Conservation (phyloP, 1,140 invertebrate genomes). For the Dreissena polymorpha region DNA sequence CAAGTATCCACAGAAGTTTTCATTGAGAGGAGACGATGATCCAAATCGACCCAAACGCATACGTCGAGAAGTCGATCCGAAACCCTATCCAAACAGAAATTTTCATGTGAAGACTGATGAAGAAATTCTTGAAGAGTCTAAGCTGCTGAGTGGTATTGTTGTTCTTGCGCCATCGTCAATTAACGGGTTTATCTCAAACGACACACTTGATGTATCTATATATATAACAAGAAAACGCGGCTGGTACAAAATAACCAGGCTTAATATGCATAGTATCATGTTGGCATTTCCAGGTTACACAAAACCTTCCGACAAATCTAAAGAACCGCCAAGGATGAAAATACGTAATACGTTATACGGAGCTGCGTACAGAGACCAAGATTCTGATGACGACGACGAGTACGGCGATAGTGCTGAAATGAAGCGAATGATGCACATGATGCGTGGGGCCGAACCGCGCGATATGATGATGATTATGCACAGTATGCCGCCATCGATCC, state of each 20-base stretch:
- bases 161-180: conserved; percentile 23
- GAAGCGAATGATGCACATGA: not conserved
- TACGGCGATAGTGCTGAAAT: not conserved
- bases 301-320: not conserved
- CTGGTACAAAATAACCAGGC: conserved; percentile 23
- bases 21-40: not conserved
- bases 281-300: not conserved
- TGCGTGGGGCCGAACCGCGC: not conserved
- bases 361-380: not conserved
- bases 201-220: not conserved
- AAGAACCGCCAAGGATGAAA: not conserved
- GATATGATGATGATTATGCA: conserved; percentile 41
- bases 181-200: conserved; percentile 2
- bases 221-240: conserved; percentile 12
- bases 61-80: not conserved
- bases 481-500: not conserved
- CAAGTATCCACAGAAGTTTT: not conserved
- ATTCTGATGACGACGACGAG: not conserved
- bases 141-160: conserved; percentile 5
- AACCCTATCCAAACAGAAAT: not conserved
- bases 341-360: not conserved
- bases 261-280: not conserved
- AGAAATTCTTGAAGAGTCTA: not conserved
- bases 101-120: not conserved
- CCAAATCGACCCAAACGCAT: conserved; percentile 24